Evolutionary conservation across 2,113 vertebrate species (phyloP).

Genomic region (Arenaria interpres): DNA sequence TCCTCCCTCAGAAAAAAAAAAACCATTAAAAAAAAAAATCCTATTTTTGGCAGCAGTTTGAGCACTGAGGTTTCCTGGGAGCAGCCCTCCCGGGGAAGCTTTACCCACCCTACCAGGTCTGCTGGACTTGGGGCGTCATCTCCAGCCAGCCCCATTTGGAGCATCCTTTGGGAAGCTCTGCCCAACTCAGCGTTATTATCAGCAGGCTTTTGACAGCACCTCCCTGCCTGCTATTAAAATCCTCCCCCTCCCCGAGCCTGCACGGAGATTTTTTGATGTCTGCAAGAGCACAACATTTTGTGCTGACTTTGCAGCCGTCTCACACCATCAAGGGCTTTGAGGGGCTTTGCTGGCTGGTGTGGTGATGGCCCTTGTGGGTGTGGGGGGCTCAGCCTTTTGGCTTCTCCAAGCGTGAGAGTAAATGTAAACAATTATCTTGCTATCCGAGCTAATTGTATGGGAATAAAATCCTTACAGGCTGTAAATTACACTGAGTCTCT

Average conservation of each 20-base stretch:
- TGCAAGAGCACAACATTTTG: neutral
- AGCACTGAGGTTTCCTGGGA: neutral
- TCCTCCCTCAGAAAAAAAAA: neutral
- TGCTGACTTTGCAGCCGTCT: neutral
- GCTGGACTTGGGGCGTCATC: neutral
- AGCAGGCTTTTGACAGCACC: neutral
- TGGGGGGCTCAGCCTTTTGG: neutral
- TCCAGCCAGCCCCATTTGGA: fast-evolving
- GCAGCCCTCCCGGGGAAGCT: neutral
- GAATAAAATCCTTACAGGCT: neutral
- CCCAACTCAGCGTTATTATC: neutral
- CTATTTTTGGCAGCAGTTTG: neutral
- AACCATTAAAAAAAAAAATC: neutral
- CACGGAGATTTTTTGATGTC: neutral
- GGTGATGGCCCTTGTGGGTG: neutral
- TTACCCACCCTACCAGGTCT: neutral
- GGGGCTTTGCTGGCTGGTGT: neutral
- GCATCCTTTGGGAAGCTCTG: neutral
- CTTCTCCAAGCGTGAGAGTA: fast-evolving
- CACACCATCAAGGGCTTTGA: fast-evolving
- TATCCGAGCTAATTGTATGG: neutral
- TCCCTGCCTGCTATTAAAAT: neutral
- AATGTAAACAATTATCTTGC: neutral
- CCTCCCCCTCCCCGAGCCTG: neutral
- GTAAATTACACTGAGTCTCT: neutral